A percentile compares a stretch with the other conserved stretches of the same genome.
These are phyloP conservation scores for Ormyrus nitidulus DNA, from an alignment of 2,888 invertebrate genomes.

Conservation along the genomic window DNA sequence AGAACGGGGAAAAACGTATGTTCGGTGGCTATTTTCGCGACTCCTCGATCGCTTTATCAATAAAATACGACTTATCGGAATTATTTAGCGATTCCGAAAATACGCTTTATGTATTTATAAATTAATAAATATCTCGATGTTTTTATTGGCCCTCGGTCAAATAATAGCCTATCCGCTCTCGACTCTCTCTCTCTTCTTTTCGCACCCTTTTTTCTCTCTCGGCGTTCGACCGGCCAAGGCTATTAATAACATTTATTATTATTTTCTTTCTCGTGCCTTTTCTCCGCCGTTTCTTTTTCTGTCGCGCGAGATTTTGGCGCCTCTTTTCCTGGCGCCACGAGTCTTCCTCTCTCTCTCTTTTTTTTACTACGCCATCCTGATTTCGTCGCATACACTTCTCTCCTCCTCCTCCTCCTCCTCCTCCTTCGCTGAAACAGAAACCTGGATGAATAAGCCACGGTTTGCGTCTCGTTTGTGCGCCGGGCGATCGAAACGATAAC, in stretches of 20 bases:
- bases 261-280: background rate
- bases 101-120: background rate
- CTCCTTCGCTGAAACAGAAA: too few relatives aligned
- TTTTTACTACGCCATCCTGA: too few relatives aligned
- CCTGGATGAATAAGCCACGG: too few relatives aligned
- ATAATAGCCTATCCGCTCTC: too few relatives aligned
- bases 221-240: background rate
- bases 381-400: too few relatives aligned
- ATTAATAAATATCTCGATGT: background rate
- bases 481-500: too few relatives aligned
- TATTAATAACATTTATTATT: conserved; percentile 40
- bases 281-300: conserved; percentile 16
- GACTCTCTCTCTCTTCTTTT: background rate
- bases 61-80: background rate
- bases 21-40: too few relatives aligned
- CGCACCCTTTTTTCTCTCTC: background rate
- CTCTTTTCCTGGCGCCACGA: conserved; percentile 42
- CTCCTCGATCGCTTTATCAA: conserved; percentile 4
- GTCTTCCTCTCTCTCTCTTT: background rate
- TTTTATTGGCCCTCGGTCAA: background rate
- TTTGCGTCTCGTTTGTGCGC: too few relatives aligned
- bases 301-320: conserved; percentile 36
- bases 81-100: background rate
- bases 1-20: too few relatives aligned
- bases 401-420: too few relatives aligned